Evolutionary conservation across 2,113 vertebrate species (phyloP).

Genomic region (Chinchilla lanigera): DNA sequence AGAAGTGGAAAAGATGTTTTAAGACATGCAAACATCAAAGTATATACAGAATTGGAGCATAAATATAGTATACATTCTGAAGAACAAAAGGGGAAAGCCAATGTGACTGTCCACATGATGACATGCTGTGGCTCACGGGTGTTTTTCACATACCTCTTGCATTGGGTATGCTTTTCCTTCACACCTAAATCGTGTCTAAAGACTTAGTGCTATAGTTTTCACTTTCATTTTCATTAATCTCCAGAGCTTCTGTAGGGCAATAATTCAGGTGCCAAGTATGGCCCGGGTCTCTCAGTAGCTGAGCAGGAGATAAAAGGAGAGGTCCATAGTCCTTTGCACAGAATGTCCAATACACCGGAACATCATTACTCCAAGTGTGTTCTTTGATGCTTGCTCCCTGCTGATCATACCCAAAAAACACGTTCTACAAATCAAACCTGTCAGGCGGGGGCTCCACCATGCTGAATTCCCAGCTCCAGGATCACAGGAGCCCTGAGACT

Average conservation of each 20-base stretch:
- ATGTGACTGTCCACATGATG: too few relatives aligned
- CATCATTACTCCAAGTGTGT: not conserved
- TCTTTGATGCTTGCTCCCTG: constrained; percentile 48
- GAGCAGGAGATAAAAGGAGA: not conserved
- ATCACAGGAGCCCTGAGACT: not conserved
- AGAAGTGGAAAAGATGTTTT: not conserved
- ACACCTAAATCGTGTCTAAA: not conserved
- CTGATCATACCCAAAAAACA: constrained; percentile 11
- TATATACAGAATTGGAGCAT: not conserved
- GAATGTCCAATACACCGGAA: not conserved
- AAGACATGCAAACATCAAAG: not conserved
- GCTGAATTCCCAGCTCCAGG: not conserved
- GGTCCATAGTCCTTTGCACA: not conserved
- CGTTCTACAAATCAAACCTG: not conserved
- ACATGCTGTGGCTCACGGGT: too few relatives aligned
- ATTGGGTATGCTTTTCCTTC: not conserved
- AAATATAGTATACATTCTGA: not conserved
- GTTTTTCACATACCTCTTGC: not conserved
- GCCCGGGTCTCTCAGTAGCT: not conserved
- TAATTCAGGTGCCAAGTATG: not conserved
- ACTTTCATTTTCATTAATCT: not conserved
- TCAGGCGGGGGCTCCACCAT: not conserved
- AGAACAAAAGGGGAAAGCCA: too few relatives aligned
- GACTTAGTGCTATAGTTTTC: not conserved
- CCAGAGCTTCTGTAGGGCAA: not conserved